Percentiles rank a stretch among this genome's conserved stretches.
phyloP scores from a whole-genome alignment of 2,113 vertebrate species.

The Speoplatyrhinus poulsoni region DNA sequence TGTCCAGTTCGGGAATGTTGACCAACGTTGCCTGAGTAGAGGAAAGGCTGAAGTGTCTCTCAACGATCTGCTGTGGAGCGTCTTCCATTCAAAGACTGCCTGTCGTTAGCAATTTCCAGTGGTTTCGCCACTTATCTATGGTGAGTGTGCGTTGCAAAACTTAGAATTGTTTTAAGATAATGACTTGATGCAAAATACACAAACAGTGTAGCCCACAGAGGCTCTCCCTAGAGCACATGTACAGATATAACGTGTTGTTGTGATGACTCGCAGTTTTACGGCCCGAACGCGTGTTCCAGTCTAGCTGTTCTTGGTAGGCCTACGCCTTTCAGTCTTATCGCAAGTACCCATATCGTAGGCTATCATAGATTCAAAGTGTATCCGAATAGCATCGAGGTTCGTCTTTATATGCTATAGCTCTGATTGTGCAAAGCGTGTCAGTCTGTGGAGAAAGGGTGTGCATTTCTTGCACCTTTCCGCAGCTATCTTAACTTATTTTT shows the following conservation, averaged over 20 bases:
- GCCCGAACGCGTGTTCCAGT: constrained; percentile 31
- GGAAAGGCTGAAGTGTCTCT: constrained; percentile 18
- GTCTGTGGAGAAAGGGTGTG: background rate
- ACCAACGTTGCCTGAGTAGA: constrained; percentile 56
- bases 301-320: background rate
- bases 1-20: constrained; percentile 63
- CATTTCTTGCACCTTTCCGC: constrained; percentile 17
- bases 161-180: background rate
- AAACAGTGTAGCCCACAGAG: too few relatives aligned
- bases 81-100: constrained; percentile 20
- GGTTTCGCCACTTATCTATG: constrained; percentile 28
- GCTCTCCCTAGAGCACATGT: background rate
- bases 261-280: constrained; percentile 36
- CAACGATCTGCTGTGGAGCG: constrained; percentile 6
- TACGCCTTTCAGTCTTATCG: constrained; percentile 13
- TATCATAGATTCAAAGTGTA: too few relatives aligned
- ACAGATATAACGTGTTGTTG: constrained; percentile 41
- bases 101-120: constrained; percentile 1
- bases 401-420: background rate
- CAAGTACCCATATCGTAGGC: constrained; percentile 11
- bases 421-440: constrained; percentile 8
- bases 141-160: constrained; percentile 52
- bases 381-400: background rate
- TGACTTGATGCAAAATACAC: too few relatives aligned
- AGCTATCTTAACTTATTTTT: background rate